These are phyloP conservation scores for Hemicordylus capensis DNA, from an alignment of 2,113 vertebrate species.

Conservation along the genomic window DNA sequence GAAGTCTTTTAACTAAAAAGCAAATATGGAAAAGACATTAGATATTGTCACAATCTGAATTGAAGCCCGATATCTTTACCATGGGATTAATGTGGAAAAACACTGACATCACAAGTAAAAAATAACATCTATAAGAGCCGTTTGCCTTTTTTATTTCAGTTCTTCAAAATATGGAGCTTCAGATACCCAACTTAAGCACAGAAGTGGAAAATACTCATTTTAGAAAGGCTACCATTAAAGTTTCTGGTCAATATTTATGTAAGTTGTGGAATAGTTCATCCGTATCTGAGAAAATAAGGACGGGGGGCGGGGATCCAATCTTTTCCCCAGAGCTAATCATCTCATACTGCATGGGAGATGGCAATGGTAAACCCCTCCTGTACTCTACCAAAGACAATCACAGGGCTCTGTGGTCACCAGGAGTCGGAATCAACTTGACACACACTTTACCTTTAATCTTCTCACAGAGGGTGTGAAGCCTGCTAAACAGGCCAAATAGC, in stretches of 20 bases:
- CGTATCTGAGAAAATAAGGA: background rate
- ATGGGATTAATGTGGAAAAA: conserved; percentile 80
- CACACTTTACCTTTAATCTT: too few species aligned
- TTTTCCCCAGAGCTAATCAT: background rate
- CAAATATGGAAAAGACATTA: conserved; percentile 81
- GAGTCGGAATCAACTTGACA: too few species aligned
- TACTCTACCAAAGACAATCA: too few species aligned
- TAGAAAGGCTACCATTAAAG: conserved; percentile 41
- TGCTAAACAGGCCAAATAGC: background rate
- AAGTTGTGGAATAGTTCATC: background rate
- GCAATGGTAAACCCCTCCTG: too few species aligned
- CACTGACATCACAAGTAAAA: conserved; percentile 72
- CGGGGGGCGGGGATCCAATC: background rate
- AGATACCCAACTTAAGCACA: conserved; percentile 47
- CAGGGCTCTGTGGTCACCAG: too few species aligned
- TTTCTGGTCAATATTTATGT: background rate
- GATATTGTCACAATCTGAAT: conserved; percentile 75
- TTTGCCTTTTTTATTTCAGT: conserved; percentile 61
- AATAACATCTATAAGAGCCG: conserved; percentile 61
- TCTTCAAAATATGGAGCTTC: conserved; percentile 55
- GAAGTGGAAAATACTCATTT: conserved; percentile 54
- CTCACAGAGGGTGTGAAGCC: too few species aligned
- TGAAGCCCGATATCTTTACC: conserved; percentile 79
- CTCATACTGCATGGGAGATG: too few species aligned
- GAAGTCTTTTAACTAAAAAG: conserved; percentile 67